A percentile compares a stretch with the other conserved stretches of the same genome.
These are phyloP conservation scores for Baronia brevicornis DNA, from an alignment of 2,888 invertebrate species.

Conservation along the genomic window DNA sequence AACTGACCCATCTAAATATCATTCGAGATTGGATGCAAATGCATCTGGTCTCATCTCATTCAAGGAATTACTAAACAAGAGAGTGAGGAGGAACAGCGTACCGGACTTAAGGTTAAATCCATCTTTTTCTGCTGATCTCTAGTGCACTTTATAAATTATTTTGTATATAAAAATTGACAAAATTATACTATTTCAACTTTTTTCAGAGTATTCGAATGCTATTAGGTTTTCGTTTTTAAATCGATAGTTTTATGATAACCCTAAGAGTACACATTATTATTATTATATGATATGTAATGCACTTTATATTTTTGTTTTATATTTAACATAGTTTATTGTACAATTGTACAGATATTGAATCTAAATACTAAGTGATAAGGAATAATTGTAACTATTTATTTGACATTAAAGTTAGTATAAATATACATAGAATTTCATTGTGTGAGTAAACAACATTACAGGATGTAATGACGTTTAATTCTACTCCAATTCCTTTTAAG, in stretches of 20 bases:
- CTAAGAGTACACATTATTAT: too few species aligned
- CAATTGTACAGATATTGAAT: constrained; percentile 69
- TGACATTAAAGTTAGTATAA: constrained; percentile 26
- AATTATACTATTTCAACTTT: too few species aligned
- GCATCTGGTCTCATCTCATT: constrained; percentile 65
- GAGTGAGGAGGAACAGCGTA: constrained; percentile 61
- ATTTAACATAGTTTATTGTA: constrained; percentile 40
- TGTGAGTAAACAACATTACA: too few species aligned
- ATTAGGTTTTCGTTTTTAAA: too few species aligned
- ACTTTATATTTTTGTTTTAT: constrained; percentile 14
- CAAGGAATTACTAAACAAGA: constrained; percentile 49
- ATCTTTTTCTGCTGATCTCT: constrained; percentile 52
- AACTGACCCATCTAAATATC: constrained; percentile 65
- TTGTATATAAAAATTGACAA: constrained; percentile 1
- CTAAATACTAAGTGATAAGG: constrained; percentile 47
- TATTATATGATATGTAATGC: constrained; percentile 13
- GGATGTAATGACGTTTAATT: too few species aligned
- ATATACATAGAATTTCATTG: constrained; percentile 1
- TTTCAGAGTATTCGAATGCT: too few species aligned
- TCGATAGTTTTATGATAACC: too few species aligned
- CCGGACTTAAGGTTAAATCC: constrained; percentile 62
- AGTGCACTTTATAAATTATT: constrained; percentile 17
- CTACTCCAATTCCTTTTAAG: too few species aligned
- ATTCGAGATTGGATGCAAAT: constrained; percentile 57
- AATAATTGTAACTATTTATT: constrained; percentile 58